These are phyloP conservation scores for Luperina testacea DNA, from an alignment of 2,888 invertebrate species.

Conservation along the genomic window DNA sequence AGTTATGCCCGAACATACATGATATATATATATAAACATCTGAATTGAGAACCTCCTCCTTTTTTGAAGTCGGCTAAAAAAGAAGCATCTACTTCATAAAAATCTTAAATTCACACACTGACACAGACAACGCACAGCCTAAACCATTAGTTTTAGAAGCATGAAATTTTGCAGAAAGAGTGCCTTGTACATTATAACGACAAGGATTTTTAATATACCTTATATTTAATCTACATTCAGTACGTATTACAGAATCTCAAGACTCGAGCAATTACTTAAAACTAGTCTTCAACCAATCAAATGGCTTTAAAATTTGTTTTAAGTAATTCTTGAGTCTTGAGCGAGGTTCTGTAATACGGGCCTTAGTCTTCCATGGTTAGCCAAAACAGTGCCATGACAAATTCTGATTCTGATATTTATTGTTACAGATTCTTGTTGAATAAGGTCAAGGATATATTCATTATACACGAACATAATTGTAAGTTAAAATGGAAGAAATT, in stretches of 20 bases:
- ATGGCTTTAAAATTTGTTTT: no score
- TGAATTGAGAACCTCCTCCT: no score
- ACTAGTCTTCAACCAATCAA: background rate
- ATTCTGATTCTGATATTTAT: constrained; percentile 16
- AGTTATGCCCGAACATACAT: no score
- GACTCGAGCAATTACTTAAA: background rate
- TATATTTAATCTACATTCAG: background rate
- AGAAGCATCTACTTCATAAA: background rate
- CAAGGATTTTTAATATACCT: background rate
- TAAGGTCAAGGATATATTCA: constrained; percentile 82
- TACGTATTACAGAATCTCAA: background rate
- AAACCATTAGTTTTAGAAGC: background rate
- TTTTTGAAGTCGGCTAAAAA: no score
- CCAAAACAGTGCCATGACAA: constrained; percentile 4
- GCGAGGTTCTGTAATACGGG: background rate
- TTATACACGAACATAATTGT: constrained; percentile 86
- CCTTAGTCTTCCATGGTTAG: background rate
- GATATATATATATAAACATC: no score
- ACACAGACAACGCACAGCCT: background rate
- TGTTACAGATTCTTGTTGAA: constrained; percentile 85
- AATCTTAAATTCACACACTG: background rate
- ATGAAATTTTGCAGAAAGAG: background rate
- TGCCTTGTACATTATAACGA: background rate
- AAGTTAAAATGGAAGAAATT: constrained; percentile 91
- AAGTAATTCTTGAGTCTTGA: background rate